Evolutionary conservation across 2,797 vertebrate genomes (phyloP).

Genomic region (Mus spretus): DNA sequence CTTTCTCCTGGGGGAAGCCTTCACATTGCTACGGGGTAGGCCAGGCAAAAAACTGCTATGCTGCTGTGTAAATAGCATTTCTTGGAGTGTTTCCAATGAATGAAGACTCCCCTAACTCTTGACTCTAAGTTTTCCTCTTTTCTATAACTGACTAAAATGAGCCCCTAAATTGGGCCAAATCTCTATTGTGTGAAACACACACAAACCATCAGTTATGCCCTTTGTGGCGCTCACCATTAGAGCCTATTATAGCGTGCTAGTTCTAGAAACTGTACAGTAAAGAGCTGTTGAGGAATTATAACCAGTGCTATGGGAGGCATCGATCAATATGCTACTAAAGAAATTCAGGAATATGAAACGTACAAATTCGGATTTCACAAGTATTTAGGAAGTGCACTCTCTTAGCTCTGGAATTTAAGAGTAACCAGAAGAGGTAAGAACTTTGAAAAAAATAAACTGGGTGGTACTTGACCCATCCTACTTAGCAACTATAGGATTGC

Average conservation of each 20-base stretch:
- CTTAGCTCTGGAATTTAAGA: constrained; percentile 27
- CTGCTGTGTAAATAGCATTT: constrained; percentile 1
- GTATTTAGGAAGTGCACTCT: background rate
- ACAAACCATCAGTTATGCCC: background rate
- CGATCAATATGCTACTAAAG: constrained; percentile 5
- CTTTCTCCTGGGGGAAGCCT: constrained; percentile 28
- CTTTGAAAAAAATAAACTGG: background rate
- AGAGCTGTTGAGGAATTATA: constrained; percentile 27
- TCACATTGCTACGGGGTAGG: background rate
- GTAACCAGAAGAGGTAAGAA: background rate
- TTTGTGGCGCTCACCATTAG: constrained; percentile 32
- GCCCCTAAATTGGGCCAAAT: background rate
- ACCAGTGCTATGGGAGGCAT: background rate
- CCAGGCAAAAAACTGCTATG: background rate
- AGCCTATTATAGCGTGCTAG: background rate
- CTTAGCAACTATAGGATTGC: background rate
- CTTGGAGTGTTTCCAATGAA: constrained; percentile 27
- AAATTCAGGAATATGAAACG: background rate
- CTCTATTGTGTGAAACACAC: background rate
- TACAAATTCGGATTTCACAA: background rate
- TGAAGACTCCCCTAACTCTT: constrained; percentile 18
- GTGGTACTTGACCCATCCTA: background rate
- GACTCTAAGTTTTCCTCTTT: constrained; percentile 44
- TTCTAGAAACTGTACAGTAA: constrained; percentile 26
- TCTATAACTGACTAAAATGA: constrained; percentile 12